Evolutionary conservation across 1,140 invertebrate species (phyloP).

Genomic region (Drosophila lowei): DNA sequence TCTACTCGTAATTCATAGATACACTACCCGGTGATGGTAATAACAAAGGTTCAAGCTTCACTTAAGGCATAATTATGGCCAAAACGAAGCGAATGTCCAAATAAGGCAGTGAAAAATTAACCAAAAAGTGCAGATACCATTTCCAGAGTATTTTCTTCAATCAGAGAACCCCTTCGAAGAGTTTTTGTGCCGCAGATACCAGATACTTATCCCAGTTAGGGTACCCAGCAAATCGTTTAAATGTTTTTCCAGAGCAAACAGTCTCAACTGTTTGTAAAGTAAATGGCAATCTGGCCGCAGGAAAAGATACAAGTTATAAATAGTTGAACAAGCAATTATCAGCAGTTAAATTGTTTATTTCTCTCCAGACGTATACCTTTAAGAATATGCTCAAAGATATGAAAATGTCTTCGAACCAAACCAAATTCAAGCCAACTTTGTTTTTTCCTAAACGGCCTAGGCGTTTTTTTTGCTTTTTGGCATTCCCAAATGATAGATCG

Average conservation of each 20-base stretch:
- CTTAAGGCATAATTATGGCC: conserved; percentile 34
- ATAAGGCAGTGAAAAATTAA: conserved; percentile 46
- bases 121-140: conserved; percentile 16
- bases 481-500: conserved; percentile 28
- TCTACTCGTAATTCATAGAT: conserved; percentile 5
- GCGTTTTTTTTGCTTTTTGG: too few species aligned
- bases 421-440: conserved; percentile 1
- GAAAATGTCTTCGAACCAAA: not conserved
- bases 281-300: conserved; percentile 38
- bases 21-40: conserved; percentile 35
- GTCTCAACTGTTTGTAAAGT: conserved; percentile 26
- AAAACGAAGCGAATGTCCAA: conserved; percentile 32
- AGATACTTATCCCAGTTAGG: too few species aligned
- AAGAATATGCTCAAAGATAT: conserved; percentile 7
- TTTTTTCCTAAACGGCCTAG: too few species aligned
- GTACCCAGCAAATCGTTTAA: not conserved
- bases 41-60: conserved; percentile 1
- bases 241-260: conserved; percentile 34
- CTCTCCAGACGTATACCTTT: not conserved
- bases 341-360: conserved; percentile 6
- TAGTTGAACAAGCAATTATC: conserved; percentile 43
- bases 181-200: too few species aligned
- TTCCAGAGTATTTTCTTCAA: too few species aligned
- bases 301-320: conserved; percentile 41
- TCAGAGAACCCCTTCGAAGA: too few species aligned